Percentiles rank a stretch among this genome's conserved stretches.
phyloP scores from a whole-genome alignment of 2,113 vertebrate genomes.

The Phalacrocorax pelagicus region DNA sequence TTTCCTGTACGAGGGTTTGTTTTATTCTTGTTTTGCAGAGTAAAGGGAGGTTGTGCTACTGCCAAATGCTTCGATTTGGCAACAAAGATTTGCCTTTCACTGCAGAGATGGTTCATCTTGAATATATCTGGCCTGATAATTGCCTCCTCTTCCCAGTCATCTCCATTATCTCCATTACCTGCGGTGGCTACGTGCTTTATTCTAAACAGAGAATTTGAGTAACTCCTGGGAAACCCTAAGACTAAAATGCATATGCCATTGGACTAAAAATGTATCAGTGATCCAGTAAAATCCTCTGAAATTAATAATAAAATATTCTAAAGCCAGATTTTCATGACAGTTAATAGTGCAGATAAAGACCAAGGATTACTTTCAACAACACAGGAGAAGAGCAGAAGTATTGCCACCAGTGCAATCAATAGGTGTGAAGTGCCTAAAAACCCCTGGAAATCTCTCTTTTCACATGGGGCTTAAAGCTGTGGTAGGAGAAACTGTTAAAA shows the following conservation, averaged over 20 bases:
- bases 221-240: background rate
- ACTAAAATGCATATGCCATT: background rate
- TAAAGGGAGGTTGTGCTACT: background rate
- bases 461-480: background rate
- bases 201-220: background rate
- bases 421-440: background rate
- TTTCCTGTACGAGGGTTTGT: background rate
- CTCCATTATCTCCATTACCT: background rate
- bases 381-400: background rate
- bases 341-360: background rate
- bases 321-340: background rate
- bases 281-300: background rate
- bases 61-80: background rate
- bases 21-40: background rate
- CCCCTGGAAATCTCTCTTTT: background rate
- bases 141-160: background rate
- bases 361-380: background rate
- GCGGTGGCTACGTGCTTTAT: background rate
- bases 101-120: background rate
- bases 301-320: background rate
- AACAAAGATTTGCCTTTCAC: background rate
- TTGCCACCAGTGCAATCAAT: background rate
- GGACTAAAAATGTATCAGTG: background rate
- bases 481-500: background rate
- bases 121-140: background rate